These are phyloP conservation scores for Malthinus flaveolus DNA, from an alignment of 2,888 invertebrate genomes.

Conservation along the genomic window DNA sequence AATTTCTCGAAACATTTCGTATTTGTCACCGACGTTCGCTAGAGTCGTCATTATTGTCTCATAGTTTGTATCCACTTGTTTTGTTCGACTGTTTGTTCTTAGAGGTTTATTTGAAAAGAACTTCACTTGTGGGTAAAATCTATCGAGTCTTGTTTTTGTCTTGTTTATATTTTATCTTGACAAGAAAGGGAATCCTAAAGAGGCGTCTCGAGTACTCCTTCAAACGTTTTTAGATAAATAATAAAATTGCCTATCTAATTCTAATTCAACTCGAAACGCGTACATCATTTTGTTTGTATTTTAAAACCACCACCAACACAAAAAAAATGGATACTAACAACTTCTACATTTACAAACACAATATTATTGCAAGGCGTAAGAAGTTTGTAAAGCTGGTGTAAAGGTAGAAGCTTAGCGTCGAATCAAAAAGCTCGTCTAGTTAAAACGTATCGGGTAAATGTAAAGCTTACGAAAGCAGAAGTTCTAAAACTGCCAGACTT, in stretches of 20 bases:
- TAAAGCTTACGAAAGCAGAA: slow-evolving; percentile 23
- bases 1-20: slow-evolving; percentile 30
- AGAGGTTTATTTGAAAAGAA: slow-evolving; percentile 36
- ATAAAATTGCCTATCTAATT: slow-evolving; percentile 8
- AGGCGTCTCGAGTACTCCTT: slow-evolving; percentile 15
- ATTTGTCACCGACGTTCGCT: slow-evolving; percentile 36
- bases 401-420: slow-evolving; percentile 44
- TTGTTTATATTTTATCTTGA: slow-evolving; percentile 23
- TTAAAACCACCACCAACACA: background rate
- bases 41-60: slow-evolving; percentile 31
- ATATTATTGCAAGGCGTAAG: slow-evolving; percentile 42
- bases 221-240: slow-evolving; percentile 20
- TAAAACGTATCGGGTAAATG: slow-evolving; percentile 26
- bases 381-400: slow-evolving; percentile 44
- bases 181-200: slow-evolving; percentile 21
- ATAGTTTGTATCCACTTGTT: slow-evolving; percentile 34
- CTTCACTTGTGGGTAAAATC: slow-evolving; percentile 29
- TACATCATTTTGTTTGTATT: too few relatives aligned
- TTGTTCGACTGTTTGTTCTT: slow-evolving; percentile 38
- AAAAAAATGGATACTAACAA: slow-evolving; percentile 25
- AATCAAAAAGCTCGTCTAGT: slow-evolving; percentile 27
- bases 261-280: background rate
- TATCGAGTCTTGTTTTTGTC: slow-evolving; percentile 27
- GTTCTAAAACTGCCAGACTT: slow-evolving; percentile 1
- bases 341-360: slow-evolving; percentile 44